A percentile compares a stretch with the other conserved stretches of the same genome.
phyloP scores from a whole-genome alignment of 2,888 invertebrate species.

The Ectemnius lituratus region DNA sequence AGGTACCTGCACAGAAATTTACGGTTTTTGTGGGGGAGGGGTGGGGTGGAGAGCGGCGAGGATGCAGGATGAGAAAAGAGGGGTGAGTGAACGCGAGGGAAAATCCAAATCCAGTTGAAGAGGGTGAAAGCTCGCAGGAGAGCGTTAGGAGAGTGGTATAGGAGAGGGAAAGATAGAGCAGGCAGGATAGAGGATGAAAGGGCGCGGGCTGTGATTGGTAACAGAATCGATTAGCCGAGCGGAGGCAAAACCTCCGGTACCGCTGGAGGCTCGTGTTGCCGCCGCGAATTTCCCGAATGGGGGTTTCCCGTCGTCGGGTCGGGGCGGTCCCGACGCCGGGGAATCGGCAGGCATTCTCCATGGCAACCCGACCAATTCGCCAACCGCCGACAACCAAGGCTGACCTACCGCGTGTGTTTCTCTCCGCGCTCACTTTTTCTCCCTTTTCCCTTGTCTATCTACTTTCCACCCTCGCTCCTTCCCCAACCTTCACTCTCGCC shows the following conservation, averaged over 20 bases:
- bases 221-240: slow-evolving; percentile 75
- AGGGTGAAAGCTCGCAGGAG: not conserved
- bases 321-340: slow-evolving; percentile 67
- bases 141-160: not conserved
- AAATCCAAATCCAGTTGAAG: no score
- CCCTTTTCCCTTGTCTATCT: slow-evolving; percentile 34
- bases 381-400: slow-evolving; percentile 72
- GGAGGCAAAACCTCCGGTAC: slow-evolving; percentile 61
- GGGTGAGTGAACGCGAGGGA: no score
- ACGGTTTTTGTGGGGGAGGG: no score
- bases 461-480: slow-evolving; percentile 13
- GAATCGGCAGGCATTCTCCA: slow-evolving; percentile 72
- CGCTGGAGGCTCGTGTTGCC: slow-evolving; percentile 66
- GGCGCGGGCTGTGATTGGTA: slow-evolving; percentile 74
- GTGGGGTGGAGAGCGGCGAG: no score
- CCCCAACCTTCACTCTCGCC: slow-evolving; percentile 2
- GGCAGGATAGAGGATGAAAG: slow-evolving; percentile 53
- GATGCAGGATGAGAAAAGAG: no score
- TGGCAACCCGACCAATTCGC: slow-evolving; percentile 76
- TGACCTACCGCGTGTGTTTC: slow-evolving; percentile 63
- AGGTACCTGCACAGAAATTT: no score
- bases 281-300: slow-evolving; percentile 76
- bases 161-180: slow-evolving; percentile 7
- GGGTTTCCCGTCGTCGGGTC: slow-evolving; percentile 68
- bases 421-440: slow-evolving; percentile 54